phyloP scores from a whole-genome alignment of 1,140 invertebrate species.

The Ceratina calcarata region DNA sequence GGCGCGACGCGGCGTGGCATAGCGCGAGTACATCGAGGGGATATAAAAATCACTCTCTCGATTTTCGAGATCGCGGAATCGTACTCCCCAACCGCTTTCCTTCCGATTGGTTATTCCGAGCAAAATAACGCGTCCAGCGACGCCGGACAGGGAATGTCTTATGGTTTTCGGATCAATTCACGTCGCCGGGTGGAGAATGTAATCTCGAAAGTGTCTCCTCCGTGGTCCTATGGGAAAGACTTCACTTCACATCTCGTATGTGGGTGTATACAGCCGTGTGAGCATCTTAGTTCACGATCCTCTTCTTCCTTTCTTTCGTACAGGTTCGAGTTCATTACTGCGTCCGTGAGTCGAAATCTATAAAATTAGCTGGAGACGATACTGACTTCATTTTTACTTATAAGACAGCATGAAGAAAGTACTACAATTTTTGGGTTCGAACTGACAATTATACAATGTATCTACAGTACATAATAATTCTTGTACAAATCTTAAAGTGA shows the following conservation, averaged over 20 bases:
- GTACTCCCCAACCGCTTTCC: slow-evolving; percentile 48
- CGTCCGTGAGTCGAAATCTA: neutral
- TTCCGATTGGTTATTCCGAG: slow-evolving; percentile 56
- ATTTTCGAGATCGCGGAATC: slow-evolving; percentile 52
- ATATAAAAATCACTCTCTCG: slow-evolving; percentile 48
- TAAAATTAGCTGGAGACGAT: neutral
- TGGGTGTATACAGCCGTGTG: slow-evolving; percentile 42
- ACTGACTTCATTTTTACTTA: too few species aligned
- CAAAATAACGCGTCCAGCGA: slow-evolving; percentile 49
- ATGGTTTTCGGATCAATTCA: slow-evolving; percentile 65
- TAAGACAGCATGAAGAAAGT: too few species aligned
- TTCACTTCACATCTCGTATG: slow-evolving; percentile 57
- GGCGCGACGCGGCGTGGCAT: neutral
- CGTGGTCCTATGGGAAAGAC: slow-evolving; percentile 61
- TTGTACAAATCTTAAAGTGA: neutral
- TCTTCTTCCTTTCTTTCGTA: neutral
- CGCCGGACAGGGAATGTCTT: slow-evolving; percentile 57
- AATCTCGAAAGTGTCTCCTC: slow-evolving; percentile 73
- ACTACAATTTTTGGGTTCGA: too few species aligned
- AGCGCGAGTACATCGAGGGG: slow-evolving; percentile 6
- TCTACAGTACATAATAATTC: too few species aligned
- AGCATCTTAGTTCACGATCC: slow-evolving; percentile 29
- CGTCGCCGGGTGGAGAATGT: slow-evolving; percentile 60
- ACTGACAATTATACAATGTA: too few species aligned
- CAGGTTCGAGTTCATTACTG: too few species aligned